Evolutionary conservation across 2,888 invertebrate species (phyloP), one percentile per base, ranked within the genome.

Genomic region (Ectemnius cavifrons): DNA sequence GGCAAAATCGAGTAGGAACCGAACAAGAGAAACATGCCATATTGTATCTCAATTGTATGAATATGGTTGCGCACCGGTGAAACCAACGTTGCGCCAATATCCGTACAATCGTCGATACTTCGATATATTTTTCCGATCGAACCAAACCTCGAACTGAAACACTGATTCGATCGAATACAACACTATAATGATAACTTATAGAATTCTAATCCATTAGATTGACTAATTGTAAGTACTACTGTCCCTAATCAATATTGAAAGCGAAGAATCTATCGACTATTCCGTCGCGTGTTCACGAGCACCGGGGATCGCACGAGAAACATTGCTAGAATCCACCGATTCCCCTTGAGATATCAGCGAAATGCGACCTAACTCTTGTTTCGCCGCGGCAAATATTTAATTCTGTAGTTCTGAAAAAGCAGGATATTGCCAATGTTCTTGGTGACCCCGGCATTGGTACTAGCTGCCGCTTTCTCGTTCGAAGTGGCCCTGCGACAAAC

Each of bases 361-460:
- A 78, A 76, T 73, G 75, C 76, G 76, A 80, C 76, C 78, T 81
- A 82, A 83, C 83, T 83, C 78, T 83, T 78, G 83, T 83, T 83
- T 76, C 84, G 72, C 73, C 67, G 78, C 73, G 80, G 86, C 85
- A 87, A 86, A 88, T 87, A 88, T 88, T 88, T 88, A 87, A 89
- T 88, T 88, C 83, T 81, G 76, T 73, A 70, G 76, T 65, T 77
- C 71, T 77, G 85, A 84, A 85, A 86, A 87, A 87, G 87, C 84
- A 83, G 86, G 86, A 88, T 86, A 87, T 87, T 87, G 84, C 85
- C 84, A 84, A 80, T 83, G 83, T 81, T 78, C 73, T 73, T 71
- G 67, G 71, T 62, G 70, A 78, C 75, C 75, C 75, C 71, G 73
- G 69, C 71, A 45, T 56, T 61, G 45, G 66, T 28, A 58, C 57